Evolutionary conservation across 2,113 vertebrate species (phyloP).

Genomic region (Calcarius ornatus): DNA sequence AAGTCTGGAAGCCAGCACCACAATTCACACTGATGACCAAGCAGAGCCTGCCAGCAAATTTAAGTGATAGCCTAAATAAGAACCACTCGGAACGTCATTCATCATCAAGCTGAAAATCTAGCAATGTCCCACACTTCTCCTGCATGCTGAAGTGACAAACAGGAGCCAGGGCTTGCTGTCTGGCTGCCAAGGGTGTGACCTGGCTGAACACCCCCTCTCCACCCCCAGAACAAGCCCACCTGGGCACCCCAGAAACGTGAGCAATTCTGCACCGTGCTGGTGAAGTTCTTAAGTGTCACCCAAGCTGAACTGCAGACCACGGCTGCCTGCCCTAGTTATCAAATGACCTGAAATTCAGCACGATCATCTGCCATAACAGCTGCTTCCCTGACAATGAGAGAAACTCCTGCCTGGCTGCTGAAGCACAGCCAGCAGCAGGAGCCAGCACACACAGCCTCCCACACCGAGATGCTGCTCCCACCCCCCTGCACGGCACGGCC

Average conservation of each 20-base stretch:
- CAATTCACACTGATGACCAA: background rate
- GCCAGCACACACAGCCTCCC: background rate
- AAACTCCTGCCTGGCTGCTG: conserved; percentile 16
- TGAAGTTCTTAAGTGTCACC: background rate
- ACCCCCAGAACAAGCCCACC: background rate
- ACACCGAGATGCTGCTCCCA: background rate
- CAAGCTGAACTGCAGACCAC: conserved; percentile 9
- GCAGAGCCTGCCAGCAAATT: background rate
- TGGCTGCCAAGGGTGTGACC: background rate
- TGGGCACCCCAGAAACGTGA: background rate
- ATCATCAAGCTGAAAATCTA: background rate
- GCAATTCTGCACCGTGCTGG: background rate
- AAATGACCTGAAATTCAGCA: conserved; percentile 63
- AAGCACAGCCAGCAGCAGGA: background rate
- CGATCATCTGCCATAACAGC: conserved; percentile 35
- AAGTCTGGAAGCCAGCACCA: background rate
- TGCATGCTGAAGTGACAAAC: background rate
- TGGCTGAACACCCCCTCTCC: background rate
- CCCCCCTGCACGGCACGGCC: background rate
- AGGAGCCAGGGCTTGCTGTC: background rate
- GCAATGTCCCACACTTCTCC: background rate
- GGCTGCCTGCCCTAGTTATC: conserved; percentile 52
- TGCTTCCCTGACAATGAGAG: background rate
- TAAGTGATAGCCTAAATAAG: background rate
- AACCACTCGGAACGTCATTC: background rate